These are phyloP conservation scores for Argentina silus DNA, from an alignment of 2,797 vertebrate genomes.

Conservation along the genomic window DNA sequence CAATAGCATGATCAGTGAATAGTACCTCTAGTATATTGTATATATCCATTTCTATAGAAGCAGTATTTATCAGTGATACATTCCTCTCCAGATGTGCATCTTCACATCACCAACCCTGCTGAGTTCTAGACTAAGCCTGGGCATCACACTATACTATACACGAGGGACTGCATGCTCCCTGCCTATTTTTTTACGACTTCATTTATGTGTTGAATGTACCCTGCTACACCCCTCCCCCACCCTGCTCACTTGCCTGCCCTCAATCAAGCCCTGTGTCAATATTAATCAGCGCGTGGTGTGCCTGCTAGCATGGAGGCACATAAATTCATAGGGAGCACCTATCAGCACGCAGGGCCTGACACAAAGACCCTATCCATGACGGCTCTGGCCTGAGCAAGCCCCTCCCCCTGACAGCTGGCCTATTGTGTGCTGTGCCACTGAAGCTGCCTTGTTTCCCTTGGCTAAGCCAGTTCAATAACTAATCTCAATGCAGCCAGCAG, in stretches of 20 bases:
- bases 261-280: slow-evolving; percentile 59
- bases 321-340: slow-evolving; percentile 34
- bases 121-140: not conserved
- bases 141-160: not conserved
- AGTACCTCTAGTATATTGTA: not conserved
- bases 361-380: slow-evolving; percentile 66
- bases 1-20: not conserved
- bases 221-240: slow-evolving; percentile 14
- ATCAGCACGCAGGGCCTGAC: slow-evolving; percentile 50
- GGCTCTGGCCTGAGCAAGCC: slow-evolving; percentile 56
- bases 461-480: slow-evolving; percentile 77
- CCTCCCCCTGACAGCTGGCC: slow-evolving; percentile 77
- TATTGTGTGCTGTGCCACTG: slow-evolving; percentile 69
- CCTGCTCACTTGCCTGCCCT: slow-evolving; percentile 45
- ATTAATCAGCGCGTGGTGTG: slow-evolving; percentile 51
- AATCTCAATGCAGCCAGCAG: slow-evolving; percentile 74
- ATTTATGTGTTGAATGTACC: slow-evolving; percentile 24
- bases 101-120: not conserved
- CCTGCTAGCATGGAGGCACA: slow-evolving; percentile 22
- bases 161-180: not conserved
- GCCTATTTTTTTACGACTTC: not conserved
- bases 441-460: slow-evolving; percentile 69
- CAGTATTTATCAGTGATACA: not conserved
- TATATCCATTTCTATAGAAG: too few relatives aligned
- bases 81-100: not conserved